Percentiles rank a stretch among this genome's conserved stretches.
Evolutionary conservation across 2,888 invertebrate genomes (phyloP).

Genomic region (Gymnosoma rotundatum): DNA sequence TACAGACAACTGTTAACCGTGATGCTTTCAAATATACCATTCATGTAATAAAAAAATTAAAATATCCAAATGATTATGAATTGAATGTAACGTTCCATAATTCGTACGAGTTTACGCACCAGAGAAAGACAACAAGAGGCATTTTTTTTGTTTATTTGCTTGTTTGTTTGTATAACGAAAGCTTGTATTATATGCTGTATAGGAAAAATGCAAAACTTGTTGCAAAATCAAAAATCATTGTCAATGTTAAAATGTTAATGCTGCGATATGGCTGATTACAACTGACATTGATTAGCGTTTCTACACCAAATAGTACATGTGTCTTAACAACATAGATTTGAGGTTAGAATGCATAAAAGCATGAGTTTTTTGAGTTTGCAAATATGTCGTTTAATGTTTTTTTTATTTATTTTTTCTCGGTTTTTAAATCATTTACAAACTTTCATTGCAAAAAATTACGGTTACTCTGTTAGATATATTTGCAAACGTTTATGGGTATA

Average conservation of each 20-base stretch:
- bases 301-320: slow-evolving; percentile 73
- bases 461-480: neutral
- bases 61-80: slow-evolving; percentile 8
- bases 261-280: slow-evolving; percentile 68
- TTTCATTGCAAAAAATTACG: neutral
- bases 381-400: neutral
- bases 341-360: neutral
- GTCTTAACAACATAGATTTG: slow-evolving; percentile 71
- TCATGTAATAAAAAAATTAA: too few relatives aligned
- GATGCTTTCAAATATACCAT: too few relatives aligned
- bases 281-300: slow-evolving; percentile 77
- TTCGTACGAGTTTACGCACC: slow-evolving; percentile 13
- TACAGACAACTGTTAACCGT: slow-evolving; percentile 10
- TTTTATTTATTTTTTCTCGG: neutral
- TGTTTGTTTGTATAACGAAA: slow-evolving; percentile 10
- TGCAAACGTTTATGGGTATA: neutral
- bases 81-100: slow-evolving; percentile 26
- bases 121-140: slow-evolving; percentile 7
- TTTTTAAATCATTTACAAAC: neutral
- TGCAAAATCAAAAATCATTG: slow-evolving; percentile 56
- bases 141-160: too few relatives aligned
- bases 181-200: neutral
- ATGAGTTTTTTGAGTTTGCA: neutral
- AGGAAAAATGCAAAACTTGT: slow-evolving; percentile 46
- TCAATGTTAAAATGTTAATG: slow-evolving; percentile 58